Percentiles rank a stretch among this genome's conserved stretches.
Conservation (phyloP, 2,888 invertebrate genomes). For the Drosophila helvetica region DNA sequence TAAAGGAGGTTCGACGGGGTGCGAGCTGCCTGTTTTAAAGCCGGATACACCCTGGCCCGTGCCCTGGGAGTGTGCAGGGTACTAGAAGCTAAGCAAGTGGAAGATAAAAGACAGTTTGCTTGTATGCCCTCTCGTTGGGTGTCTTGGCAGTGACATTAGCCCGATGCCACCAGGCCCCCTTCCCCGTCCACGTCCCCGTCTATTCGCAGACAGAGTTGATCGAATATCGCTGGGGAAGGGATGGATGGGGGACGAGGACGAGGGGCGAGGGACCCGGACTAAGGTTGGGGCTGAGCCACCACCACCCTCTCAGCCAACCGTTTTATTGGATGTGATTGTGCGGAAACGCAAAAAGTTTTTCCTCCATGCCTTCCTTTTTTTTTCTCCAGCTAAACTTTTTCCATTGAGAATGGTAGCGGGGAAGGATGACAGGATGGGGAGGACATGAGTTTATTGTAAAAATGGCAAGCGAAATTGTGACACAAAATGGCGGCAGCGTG, state of each 20-base stretch:
- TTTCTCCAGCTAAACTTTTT: slow-evolving; percentile 47
- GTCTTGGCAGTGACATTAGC: slow-evolving; percentile 62
- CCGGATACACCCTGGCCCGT: slow-evolving; percentile 8
- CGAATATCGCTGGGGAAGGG: slow-evolving; percentile 42
- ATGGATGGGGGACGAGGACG: neutral
- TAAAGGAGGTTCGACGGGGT: neutral
- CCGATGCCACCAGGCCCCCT: slow-evolving; percentile 21
- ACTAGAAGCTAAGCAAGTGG: slow-evolving; percentile 66
- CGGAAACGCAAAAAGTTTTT: slow-evolving; percentile 74
- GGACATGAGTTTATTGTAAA: slow-evolving; percentile 52
- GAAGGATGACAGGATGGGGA: neutral
- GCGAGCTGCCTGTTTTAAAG: neutral
- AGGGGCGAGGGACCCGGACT: neutral
- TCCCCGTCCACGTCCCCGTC: neutral
- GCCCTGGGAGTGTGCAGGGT: slow-evolving; percentile 3
- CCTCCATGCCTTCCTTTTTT: slow-evolving; percentile 17
- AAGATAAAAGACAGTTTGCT: slow-evolving; percentile 70
- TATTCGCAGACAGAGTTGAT: slow-evolving; percentile 51
- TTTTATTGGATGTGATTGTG: slow-evolving; percentile 78
- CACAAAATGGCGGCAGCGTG: slow-evolving; percentile 59
- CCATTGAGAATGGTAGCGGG: slow-evolving; percentile 3
- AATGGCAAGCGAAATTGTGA: slow-evolving; percentile 62
- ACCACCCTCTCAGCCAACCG: slow-evolving; percentile 48
- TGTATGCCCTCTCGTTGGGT: slow-evolving; percentile 38
- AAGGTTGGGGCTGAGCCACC: neutral